These are phyloP conservation scores for Hyalella azteca DNA, from an alignment of 2,888 invertebrate genomes.

Conservation along the genomic window DNA sequence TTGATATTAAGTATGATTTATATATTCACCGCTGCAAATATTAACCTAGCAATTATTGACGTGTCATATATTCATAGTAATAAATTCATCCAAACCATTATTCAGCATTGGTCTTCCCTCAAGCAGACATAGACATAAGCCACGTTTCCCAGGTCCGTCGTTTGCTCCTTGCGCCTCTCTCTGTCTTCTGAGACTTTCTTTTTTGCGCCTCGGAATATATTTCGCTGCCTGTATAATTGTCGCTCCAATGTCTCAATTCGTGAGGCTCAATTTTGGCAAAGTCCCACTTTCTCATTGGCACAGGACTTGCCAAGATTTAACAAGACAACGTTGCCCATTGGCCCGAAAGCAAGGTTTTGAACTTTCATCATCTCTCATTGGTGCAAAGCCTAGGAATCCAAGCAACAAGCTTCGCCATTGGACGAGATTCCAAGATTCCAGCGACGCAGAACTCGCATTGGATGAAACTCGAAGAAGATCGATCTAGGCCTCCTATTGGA, in stretches of 20 bases:
- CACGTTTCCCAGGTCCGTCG: neutral
- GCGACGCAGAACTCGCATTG: neutral
- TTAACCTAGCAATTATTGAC: too few relatives aligned
- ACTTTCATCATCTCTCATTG: neutral
- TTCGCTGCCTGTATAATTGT: conserved; percentile 33
- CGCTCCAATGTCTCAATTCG: conserved; percentile 35
- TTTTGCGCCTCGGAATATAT: conserved; percentile 27
- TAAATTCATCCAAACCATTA: too few relatives aligned
- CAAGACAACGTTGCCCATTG: conserved; percentile 17
- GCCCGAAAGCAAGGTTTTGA: neutral
- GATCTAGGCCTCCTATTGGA: conserved; percentile 32
- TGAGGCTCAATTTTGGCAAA: conserved; percentile 36
- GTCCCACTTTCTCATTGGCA: conserved; percentile 9
- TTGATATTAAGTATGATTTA: too few relatives aligned
- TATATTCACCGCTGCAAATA: too few relatives aligned
- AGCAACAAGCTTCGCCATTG: neutral
- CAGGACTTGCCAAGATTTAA: conserved; percentile 30
- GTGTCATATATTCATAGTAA: too few relatives aligned
- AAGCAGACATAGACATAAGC: neutral
- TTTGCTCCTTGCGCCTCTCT: conserved; percentile 27
- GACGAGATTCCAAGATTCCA: conserved; percentile 27
- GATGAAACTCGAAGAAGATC: conserved; percentile 7
- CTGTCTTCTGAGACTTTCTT: conserved; percentile 21
- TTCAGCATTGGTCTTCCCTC: neutral
- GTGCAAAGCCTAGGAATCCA: conserved; percentile 1